phyloP scores from a whole-genome alignment of 2,888 invertebrate genomes.

The Xanthia icteritia region DNA sequence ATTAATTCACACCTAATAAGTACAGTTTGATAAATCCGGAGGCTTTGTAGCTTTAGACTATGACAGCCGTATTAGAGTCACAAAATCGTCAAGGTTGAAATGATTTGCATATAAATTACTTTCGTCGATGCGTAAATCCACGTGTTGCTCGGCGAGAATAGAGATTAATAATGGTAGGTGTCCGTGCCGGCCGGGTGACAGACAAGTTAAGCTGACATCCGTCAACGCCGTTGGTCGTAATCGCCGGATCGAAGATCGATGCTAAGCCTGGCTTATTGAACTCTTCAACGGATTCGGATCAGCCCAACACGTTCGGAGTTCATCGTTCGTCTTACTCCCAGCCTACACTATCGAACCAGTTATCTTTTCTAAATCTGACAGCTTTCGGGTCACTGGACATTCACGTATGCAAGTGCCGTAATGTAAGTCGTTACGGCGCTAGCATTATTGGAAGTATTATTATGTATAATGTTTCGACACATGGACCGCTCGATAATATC shows the following conservation, averaged over 20 bases:
- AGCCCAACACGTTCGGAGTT: conserved; percentile 78
- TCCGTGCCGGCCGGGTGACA: conserved; percentile 84
- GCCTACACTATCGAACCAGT: conserved; percentile 78
- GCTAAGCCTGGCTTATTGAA: conserved; percentile 89
- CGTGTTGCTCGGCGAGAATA: conserved; percentile 88
- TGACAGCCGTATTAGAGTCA: conserved; percentile 85
- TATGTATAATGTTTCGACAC: conserved; percentile 66
- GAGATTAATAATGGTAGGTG: conserved; percentile 89
- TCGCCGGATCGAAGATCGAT: conserved; percentile 89
- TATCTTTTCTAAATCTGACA: conserved; percentile 84
- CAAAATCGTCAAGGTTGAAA: conserved; percentile 87
- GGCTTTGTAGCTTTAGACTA: conserved; percentile 77
- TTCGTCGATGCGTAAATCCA: conserved; percentile 88
- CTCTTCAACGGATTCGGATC: conserved; percentile 84
- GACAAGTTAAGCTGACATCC: conserved; percentile 90
- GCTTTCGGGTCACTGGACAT: conserved; percentile 80
- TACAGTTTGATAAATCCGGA: conserved; percentile 79
- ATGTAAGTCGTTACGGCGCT: conserved; percentile 60
- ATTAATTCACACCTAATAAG: conserved; percentile 74
- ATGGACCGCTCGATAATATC: conserved; percentile 65
- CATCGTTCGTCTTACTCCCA: conserved; percentile 76
- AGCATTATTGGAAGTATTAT: conserved; percentile 55
- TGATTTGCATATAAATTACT: conserved; percentile 90
- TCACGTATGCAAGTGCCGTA: conserved; percentile 71
- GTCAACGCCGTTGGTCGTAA: conserved; percentile 88